phyloP scores from a whole-genome alignment of 2,888 invertebrate species.

The Ephialtes manifestator region DNA sequence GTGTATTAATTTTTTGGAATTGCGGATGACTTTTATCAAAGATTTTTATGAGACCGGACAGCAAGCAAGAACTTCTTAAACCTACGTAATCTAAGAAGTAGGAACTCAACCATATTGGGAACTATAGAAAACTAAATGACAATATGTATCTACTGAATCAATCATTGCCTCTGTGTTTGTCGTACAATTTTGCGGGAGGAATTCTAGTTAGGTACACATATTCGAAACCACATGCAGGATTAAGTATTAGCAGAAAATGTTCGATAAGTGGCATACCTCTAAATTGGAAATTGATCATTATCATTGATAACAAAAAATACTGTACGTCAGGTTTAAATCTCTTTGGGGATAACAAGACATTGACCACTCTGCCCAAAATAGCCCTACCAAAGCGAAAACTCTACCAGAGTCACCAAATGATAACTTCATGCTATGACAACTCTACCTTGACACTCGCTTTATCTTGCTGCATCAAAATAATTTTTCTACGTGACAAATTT shows the following conservation, averaged over 20 bases:
- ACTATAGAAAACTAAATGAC: neutral
- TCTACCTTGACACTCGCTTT: neutral
- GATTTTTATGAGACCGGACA: too few species aligned
- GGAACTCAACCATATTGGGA: too few species aligned
- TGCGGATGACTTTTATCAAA: too few species aligned
- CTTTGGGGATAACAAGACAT: neutral
- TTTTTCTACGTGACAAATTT: neutral
- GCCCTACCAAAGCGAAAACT: neutral
- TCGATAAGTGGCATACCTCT: neutral
- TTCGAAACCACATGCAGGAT: neutral
- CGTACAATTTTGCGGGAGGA: neutral
- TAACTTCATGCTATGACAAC: neutral
- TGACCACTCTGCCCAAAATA: neutral
- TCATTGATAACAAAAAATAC: neutral
- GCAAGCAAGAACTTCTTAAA: too few species aligned
- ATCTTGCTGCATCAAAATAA: neutral
- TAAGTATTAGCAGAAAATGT: neutral
- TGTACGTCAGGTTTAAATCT: neutral
- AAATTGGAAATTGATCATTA: neutral
- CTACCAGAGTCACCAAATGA: neutral
- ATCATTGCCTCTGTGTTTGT: neutral
- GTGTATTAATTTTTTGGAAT: too few species aligned
- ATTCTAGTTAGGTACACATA: neutral
- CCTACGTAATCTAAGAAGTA: neutral
- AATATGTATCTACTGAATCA: neutral